Conservation (phyloP, 2,113 vertebrate genomes). For the Syngnathus typhle region DNA sequence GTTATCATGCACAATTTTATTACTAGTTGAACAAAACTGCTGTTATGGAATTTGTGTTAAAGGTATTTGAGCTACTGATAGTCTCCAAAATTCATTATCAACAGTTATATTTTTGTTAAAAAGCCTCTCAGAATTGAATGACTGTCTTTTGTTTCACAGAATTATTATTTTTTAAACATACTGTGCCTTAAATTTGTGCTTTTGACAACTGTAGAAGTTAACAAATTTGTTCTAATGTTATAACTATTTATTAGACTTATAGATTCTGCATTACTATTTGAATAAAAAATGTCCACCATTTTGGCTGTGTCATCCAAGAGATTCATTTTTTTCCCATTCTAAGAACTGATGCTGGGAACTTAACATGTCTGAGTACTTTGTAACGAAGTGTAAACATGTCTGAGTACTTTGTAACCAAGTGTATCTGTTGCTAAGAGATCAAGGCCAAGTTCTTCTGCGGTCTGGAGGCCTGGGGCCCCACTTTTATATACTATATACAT, state of each 20-base stretch:
- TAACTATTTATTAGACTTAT: slow-evolving; percentile 25
- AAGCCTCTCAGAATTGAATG: too few species aligned
- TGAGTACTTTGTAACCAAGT: too few species aligned
- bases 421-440: too few species aligned
- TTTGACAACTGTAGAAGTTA: not conserved
- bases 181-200: slow-evolving; percentile 34
- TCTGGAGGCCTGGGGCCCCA: too few species aligned
- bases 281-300: slow-evolving; percentile 2
- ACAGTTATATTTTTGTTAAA: not conserved
- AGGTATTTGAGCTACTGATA: not conserved
- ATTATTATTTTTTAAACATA: not conserved
- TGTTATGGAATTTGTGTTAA: not conserved
- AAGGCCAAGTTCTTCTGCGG: too few species aligned
- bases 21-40: not conserved
- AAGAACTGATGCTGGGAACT: too few species aligned
- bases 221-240: not conserved
- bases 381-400: too few species aligned
- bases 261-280: not conserved
- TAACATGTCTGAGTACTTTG: too few species aligned
- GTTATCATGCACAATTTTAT: not conserved
- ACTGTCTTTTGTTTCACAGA: not conserved
- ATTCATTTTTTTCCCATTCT: not conserved
- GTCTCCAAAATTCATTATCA: not conserved
- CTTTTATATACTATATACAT: too few species aligned
- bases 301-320: not conserved